Evolutionary conservation across 2,797 vertebrate genomes (phyloP), one percentile per base, ranked within the genome.

Genomic region (Setipinna tenuifilis): DNA sequence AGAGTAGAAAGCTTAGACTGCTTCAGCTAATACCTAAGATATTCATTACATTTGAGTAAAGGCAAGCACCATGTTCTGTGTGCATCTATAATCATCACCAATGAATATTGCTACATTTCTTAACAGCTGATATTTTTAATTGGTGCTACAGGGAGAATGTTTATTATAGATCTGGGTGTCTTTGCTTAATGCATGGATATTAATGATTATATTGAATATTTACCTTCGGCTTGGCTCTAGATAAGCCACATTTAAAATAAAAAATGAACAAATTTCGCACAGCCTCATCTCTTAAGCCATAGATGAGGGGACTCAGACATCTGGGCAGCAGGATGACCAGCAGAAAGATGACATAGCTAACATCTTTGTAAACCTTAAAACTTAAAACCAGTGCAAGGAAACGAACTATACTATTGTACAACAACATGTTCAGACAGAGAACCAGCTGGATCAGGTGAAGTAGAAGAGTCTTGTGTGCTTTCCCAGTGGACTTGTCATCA

Each of bases 261-360:
- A 35, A 41, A 4, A 75, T 6, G 68, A 35, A 75, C 28, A 75
- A 19, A 6, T 16, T 6, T 3, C 87, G 62, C 16, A 91, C 21
- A 0, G 84, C 84, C n/a, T 91, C 88, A 54, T 91, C 90, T 81
- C 90, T 89, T 59, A 91, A 62, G 2, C 89, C 90, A 41, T 90
- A 91, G 7, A 91, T 88, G 11, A 91, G 78, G 6, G 90, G 90
- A 44, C 88, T 91, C 46, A 90, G 28, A 25, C 87, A 89, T 10
- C 88, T 85, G 0, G 90, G 90, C 0, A 90, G 54, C 6, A 91
- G 86, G 50, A 91, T 28, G 28, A 89, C 0, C 19, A 75, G 16
- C 14, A 75, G 28, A 31, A 35, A 68, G 25, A 68, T 35, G 14
- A 19, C 12, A 16, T 35, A 75, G 5, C 68, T 14, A 14, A 41